Evolutionary conservation across 2,113 vertebrate genomes (phyloP), one percentile per base, ranked within the genome.

Genomic region (Melanotaenia duboulayi): DNA sequence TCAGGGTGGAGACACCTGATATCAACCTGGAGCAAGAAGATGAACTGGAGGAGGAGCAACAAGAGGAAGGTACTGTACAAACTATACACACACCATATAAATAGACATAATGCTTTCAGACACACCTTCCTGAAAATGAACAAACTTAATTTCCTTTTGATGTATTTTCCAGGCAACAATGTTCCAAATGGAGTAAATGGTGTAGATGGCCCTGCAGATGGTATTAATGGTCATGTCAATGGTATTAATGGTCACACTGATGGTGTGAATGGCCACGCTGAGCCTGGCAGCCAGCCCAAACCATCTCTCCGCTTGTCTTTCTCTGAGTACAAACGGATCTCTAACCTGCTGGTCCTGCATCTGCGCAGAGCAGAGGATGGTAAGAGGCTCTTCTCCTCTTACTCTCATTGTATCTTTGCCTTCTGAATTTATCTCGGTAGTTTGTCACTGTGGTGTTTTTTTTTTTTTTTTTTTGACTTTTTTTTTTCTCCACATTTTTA

Each of bases 1-100:
- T 99, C 87, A 93, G 98, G 72, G 97, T 99, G 67, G 98, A 99
- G 92, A 99, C 97, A 2, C 98, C 97, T 7, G 98, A 99, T 64
- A 89, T 99, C 73, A 99, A 99, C 91, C 94, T 99, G 89, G 96
- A 98, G 74, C 96, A 96, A 87, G 97, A 97, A 0, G 97, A 97
- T 20, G 96, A 96, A 20, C 84, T 94, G 59, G 90, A 93, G 75
- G 93, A 91, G 24, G 87, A 91, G 11, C 92, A 87, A 48, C 92
- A 87, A 48, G 92, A 90, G 32, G 84, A 93, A 56, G 95, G 96
- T 97, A 86, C 14, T 7, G 23, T 22, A 11, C 3, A 25, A 24
- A 10, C 13, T 13, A 51, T 13, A 57, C n/a, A 35, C 32, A 10
- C 54, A 4, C 28, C 1, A 39, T 25, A n/a, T 59, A 22, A 49